These are phyloP conservation scores for Xestia sexstrigata DNA, from an alignment of 2,888 invertebrate genomes.

Conservation along the genomic window DNA sequence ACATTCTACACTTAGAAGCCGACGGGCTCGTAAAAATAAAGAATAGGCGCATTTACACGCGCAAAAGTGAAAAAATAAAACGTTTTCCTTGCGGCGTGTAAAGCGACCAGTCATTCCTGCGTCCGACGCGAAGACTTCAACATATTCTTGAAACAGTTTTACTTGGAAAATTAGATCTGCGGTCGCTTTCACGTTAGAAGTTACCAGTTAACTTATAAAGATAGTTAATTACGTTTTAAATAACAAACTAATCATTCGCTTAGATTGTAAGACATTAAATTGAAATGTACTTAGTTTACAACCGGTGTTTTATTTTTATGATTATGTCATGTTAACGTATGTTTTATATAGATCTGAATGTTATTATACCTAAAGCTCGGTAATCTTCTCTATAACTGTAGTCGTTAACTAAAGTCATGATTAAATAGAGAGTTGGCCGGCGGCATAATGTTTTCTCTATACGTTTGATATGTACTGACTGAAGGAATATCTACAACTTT, in stretches of 20 bases:
- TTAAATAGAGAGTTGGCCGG: slow-evolving; percentile 15
- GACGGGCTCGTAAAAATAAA: slow-evolving; percentile 80
- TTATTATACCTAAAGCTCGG: slow-evolving; percentile 33
- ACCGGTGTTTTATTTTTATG: slow-evolving; percentile 41
- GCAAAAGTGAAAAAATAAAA: slow-evolving; percentile 75
- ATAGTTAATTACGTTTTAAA: slow-evolving; percentile 39
- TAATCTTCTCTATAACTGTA: slow-evolving; percentile 15
- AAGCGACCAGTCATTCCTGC: slow-evolving; percentile 61
- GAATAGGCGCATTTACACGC: slow-evolving; percentile 75
- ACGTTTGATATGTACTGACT: neutral
- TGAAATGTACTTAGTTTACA: slow-evolving; percentile 41
- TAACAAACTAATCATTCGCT: slow-evolving; percentile 45
- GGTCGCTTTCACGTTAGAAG: slow-evolving; percentile 46
- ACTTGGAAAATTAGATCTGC: slow-evolving; percentile 65
- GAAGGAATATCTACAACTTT: neutral
- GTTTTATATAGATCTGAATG: slow-evolving; percentile 32
- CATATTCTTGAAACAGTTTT: slow-evolving; percentile 58
- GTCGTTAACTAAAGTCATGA: slow-evolving; percentile 31
- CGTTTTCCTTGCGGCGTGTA: slow-evolving; percentile 69
- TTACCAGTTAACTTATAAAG: slow-evolving; percentile 20
- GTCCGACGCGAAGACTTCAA: slow-evolving; percentile 30
- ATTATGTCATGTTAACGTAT: slow-evolving; percentile 46
- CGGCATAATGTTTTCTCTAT: slow-evolving; percentile 25
- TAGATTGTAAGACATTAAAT: slow-evolving; percentile 36
- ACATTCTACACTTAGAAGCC: slow-evolving; percentile 77